Evolutionary conservation across 1,140 invertebrate genomes (phyloP).

Genomic region (Philopotamus ludificatus): DNA sequence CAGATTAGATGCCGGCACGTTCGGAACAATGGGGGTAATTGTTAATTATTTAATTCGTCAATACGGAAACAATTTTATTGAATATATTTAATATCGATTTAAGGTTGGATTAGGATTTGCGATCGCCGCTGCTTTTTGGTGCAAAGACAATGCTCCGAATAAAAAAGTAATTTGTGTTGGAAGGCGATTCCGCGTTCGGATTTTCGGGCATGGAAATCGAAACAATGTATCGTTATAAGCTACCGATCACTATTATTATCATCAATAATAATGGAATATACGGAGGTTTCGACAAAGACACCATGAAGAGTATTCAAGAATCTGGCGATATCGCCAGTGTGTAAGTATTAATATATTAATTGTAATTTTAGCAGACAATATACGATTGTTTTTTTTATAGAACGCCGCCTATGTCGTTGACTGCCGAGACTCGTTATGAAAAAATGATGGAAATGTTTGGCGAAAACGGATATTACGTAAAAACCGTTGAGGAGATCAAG

Average conservation of each 20-base stretch:
- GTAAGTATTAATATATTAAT: conserved; percentile 52
- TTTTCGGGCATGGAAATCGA: conserved; percentile 89
- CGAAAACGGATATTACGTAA: conserved; percentile 75
- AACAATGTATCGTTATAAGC: conserved; percentile 90
- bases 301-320: conserved; percentile 68
- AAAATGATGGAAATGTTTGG: conserved; percentile 86
- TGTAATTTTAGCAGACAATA: conserved; percentile 11
- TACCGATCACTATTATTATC: conserved; percentile 88
- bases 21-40: conserved; percentile 91
- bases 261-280: conserved; percentile 97
- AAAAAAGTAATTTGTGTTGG: conserved; percentile 85
- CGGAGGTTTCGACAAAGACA: conserved; percentile 76
- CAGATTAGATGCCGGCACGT: conserved; percentile 87
- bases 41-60: not conserved
- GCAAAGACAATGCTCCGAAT: conserved; percentile 72
- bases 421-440: conserved; percentile 80
- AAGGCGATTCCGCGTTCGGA: conserved; percentile 96
- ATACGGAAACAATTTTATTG: not conserved
- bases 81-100: conserved; percentile 1
- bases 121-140: conserved; percentile 88
- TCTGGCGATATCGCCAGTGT: conserved; percentile 64
- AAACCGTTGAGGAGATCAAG: conserved; percentile 72
- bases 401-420: conserved; percentile 77
- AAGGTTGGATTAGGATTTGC: conserved; percentile 89
- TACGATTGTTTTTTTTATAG: conserved; percentile 56